Conservation (phyloP, 2,888 invertebrate genomes). For the Eucera pruinosa region DNA sequence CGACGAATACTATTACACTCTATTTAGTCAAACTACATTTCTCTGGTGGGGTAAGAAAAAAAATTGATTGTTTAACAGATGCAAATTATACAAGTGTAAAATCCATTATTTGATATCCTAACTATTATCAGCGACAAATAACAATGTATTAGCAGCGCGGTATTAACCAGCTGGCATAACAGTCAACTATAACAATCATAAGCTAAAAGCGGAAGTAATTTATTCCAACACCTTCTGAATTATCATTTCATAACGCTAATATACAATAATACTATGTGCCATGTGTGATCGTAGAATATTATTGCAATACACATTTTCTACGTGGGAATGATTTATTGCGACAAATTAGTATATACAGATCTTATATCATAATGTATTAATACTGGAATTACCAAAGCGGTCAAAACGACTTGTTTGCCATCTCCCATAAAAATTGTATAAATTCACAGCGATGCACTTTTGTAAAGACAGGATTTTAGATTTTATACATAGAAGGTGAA, state of each 20-base stretch:
- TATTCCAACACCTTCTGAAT: slow-evolving; percentile 28
- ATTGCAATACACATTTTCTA: slow-evolving; percentile 7
- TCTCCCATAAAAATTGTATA: no score
- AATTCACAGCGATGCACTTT: no score
- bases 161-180: not conserved
- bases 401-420: no score
- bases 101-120: not conserved
- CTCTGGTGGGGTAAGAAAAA: no score
- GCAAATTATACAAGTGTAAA: no score
- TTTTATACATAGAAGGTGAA: no score
- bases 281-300: not conserved
- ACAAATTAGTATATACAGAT: no score
- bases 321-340: slow-evolving; percentile 40
- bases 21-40: no score
- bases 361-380: no score
- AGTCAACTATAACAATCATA: not conserved
- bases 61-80: not conserved
- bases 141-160: not conserved
- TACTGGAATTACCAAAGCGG: no score
- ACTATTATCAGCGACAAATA: slow-evolving; percentile 7
- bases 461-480: no score
- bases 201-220: slow-evolving; percentile 37
- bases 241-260: slow-evolving; percentile 38
- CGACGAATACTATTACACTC: no score
- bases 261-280: slow-evolving; percentile 8